Base-by-base conservation (phyloP, 2,113 vertebrate species). In the Paramisgurnus dabryanus region DNA sequence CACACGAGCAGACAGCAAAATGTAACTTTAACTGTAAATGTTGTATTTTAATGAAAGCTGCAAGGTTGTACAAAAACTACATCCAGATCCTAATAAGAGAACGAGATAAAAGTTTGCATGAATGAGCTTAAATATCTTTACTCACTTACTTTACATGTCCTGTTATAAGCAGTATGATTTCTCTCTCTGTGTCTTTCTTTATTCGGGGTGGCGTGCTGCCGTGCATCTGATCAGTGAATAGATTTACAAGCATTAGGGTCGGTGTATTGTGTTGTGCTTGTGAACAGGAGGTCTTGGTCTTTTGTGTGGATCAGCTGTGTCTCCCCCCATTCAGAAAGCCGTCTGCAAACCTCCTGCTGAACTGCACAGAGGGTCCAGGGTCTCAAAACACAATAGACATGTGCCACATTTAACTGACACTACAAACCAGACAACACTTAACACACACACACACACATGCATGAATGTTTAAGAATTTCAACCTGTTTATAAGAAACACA, bases 231-330 rank as follows among this genome's bases (percentile, higher is more conserved):
- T 85, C 86, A 85, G 85, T 92, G 92, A 92, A 92, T 90, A 93
- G 92, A 93, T 93, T 92, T 93, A 91, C 91, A 91, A 92, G 91
- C 89, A 91, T 92, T 90, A 91, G 87, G 84, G 80, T 80, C 57
- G 65, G 79, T 72, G 81, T 84, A 86, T 91, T 91, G 90, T 91
- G 85, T 41, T 75, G 86, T 87, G 89, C 85, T 83, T 87, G 85
- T 87, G 88, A 87, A 89, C 90, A 90, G 91, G 90, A 90, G 86
- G 81, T 89, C 89, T 85, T 58, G 85, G 79, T 82, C 90, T 89
- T 91, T 91, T 92, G 90, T 92, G 85, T 85, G 80, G 39, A 89
- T 88, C 89, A 88, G 87, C 87, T 87, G 84, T 58, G 67, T 79
- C 67, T 45, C 71, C 69, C 70, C 66, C 78, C 80, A n/a, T 27